phyloP scores from a whole-genome alignment of 2,888 invertebrate genomes.

The Silvanus unidentatus region DNA sequence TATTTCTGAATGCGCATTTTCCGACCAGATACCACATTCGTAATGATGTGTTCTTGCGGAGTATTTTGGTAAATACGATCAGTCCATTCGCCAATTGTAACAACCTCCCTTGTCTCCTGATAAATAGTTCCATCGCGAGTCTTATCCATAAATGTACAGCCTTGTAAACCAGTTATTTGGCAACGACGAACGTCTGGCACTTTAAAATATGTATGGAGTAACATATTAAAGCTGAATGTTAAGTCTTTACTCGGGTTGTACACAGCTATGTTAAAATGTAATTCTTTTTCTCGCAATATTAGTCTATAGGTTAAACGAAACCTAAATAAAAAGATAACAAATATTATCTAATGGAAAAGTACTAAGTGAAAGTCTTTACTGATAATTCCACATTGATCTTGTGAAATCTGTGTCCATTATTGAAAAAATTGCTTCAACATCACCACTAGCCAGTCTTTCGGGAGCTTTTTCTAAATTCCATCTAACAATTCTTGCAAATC shows the following conservation, averaged over 20 bases:
- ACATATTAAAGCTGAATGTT: conserved; percentile 85
- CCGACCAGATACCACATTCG: conserved; percentile 84
- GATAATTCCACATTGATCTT: conserved; percentile 90
- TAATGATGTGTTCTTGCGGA: conserved; percentile 86
- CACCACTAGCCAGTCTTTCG: conserved; percentile 81
- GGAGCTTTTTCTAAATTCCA: conserved; percentile 90
- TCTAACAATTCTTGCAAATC: conserved; percentile 87
- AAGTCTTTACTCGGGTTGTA: conserved; percentile 91
- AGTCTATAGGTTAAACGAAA: conserved; percentile 90
- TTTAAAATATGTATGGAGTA: conserved; percentile 93
- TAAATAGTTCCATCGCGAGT: conserved; percentile 79
- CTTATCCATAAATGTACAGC: conserved; percentile 68
- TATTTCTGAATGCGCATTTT: conserved; percentile 91
- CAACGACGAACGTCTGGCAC: conserved; percentile 89
- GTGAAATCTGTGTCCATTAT: conserved; percentile 91
- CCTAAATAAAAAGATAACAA: conserved; percentile 45
- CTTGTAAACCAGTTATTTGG: conserved; percentile 88
- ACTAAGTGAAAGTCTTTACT: conserved; percentile 51
- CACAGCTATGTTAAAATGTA: conserved; percentile 89
- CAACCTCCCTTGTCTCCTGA: conserved; percentile 86
- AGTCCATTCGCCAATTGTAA: conserved; percentile 87
- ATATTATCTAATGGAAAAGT: neutral
- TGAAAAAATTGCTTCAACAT: conserved; percentile 87
- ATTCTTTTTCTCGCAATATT: conserved; percentile 83
- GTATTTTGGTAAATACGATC: conserved; percentile 92